Conservation (phyloP, 2,888 invertebrate genomes). For the Agriopis leucophaearia region DNA sequence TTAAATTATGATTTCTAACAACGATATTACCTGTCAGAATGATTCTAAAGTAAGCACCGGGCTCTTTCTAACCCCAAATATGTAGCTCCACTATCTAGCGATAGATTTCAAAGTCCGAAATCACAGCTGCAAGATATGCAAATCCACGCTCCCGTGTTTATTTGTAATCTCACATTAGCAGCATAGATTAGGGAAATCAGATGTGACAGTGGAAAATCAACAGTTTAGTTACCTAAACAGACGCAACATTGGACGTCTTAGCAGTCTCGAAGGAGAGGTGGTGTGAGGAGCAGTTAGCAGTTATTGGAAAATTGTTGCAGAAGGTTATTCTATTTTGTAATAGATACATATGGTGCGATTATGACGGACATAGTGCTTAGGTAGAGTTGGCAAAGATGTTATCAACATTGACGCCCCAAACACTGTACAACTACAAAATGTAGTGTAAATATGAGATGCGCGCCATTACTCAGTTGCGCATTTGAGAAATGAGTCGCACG, state of each 20-base stretch:
- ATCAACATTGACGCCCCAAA: no score
- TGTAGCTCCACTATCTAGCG: constrained; percentile 10
- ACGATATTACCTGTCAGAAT: no score
- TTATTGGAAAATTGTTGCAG: no score
- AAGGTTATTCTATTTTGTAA: no score
- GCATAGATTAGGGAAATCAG: constrained; percentile 39
- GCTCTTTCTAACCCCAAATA: constrained; percentile 13
- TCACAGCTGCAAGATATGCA: constrained; percentile 47
- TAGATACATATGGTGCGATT: no score
- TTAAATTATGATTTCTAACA: no score
- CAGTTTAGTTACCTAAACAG: background rate
- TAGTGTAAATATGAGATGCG: no score
- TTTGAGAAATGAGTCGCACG: no score
- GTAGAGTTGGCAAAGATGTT: no score
- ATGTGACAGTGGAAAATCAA: constrained; percentile 22
- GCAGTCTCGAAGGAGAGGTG: background rate
- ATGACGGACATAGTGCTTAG: no score
- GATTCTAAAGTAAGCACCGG: background rate
- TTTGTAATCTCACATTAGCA: constrained; percentile 42
- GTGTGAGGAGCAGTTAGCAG: background rate
- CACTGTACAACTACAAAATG: no score
- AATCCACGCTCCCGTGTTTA: constrained; percentile 49
- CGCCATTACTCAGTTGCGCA: no score
- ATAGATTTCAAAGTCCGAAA: constrained; percentile 38
- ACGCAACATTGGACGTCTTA: background rate